Base-by-base conservation (phyloP, 2,888 invertebrate species). In the Laspeyria flexula region DNA sequence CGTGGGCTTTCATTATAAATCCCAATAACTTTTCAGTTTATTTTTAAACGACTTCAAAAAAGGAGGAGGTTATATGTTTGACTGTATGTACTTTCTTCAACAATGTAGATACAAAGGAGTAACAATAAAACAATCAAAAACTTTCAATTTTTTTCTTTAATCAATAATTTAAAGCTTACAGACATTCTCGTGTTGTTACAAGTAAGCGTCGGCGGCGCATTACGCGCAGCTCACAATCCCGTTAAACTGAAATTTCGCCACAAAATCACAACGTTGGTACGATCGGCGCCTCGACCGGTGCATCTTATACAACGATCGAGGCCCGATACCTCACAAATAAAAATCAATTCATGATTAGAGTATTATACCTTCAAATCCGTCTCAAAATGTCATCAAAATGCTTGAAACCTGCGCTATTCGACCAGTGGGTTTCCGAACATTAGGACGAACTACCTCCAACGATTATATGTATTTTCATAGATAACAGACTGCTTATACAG, bases 121-220 rank as follows among this genome's bases (percentile, higher is more conserved):
- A 43, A 33, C 64, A 88, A 85, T 84, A 69, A 90, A 88, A 88
- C 83, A 64, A 62, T 6, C 15, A 27, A 18, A 54, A 87, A 91
- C 90, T 90, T 91, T 86, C 71, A 87, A 89, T 83, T 90, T 90
- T 52, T 85, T 83, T 87, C 86, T 91, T 91, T 91, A 90, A 83
- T 90, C 86, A 90, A 88, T 90, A 90, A 90, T 90, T 91, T 91
- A 91, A 90, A 91, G 91, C 91, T 90, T 89, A 89, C 85, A 88
- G 85, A 86, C 83, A 85, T 82, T 78, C 81, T 85, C 77, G 67
- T 79, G 77, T 79, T 83, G 77, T 76, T 77, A 77, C 75, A 79
- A 81, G 78, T 75, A 73, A 75, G 63, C 68, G 62, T 70, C 72
- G 77, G 63, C 71, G 64, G 60, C 60, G 60, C 35, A 31, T 53